Evolutionary conservation across 1,140 invertebrate genomes (phyloP).

Genomic region (Pantala flavescens): DNA sequence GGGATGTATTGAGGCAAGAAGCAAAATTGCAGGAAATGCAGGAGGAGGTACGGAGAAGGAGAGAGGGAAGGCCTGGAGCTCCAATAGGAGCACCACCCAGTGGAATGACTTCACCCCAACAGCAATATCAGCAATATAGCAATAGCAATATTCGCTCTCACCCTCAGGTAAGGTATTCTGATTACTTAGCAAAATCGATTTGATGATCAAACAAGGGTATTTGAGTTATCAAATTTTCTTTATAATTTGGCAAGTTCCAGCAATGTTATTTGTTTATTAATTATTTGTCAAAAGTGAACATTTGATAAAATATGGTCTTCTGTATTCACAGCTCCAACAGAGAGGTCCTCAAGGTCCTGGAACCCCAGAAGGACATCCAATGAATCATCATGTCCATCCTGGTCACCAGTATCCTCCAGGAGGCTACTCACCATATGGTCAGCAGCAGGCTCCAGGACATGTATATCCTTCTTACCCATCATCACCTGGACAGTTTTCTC

Average conservation of each 20-base stretch:
- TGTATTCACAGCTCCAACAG: too few relatives aligned
- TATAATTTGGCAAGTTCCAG: too few relatives aligned
- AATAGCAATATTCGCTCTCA: background rate
- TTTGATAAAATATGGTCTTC: too few relatives aligned
- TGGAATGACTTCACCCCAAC: conserved; percentile 22
- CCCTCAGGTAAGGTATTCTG: too few relatives aligned
- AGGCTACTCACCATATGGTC: background rate
- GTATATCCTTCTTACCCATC: conserved; percentile 11
- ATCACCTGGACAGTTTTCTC: conserved; percentile 17
- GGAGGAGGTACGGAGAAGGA: conserved; percentile 63
- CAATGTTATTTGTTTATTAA: too few relatives aligned
- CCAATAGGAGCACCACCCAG: conserved; percentile 12
- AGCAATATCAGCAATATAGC: conserved; percentile 31
- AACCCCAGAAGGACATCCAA: background rate
- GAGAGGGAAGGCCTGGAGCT: conserved; percentile 42
- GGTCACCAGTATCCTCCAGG: conserved; percentile 17
- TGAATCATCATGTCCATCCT: conserved; percentile 15
- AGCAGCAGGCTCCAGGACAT: too few relatives aligned
- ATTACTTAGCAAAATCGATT: too few relatives aligned
- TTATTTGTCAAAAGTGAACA: too few relatives aligned
- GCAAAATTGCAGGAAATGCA: conserved; percentile 74
- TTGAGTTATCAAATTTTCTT: too few relatives aligned
- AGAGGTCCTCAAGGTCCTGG: too few relatives aligned
- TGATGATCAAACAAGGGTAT: too few relatives aligned
- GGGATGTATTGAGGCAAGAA: conserved; percentile 53